Evolutionary conservation across 2,888 invertebrate species (phyloP).

Genomic region (Heliconius hortense): DNA sequence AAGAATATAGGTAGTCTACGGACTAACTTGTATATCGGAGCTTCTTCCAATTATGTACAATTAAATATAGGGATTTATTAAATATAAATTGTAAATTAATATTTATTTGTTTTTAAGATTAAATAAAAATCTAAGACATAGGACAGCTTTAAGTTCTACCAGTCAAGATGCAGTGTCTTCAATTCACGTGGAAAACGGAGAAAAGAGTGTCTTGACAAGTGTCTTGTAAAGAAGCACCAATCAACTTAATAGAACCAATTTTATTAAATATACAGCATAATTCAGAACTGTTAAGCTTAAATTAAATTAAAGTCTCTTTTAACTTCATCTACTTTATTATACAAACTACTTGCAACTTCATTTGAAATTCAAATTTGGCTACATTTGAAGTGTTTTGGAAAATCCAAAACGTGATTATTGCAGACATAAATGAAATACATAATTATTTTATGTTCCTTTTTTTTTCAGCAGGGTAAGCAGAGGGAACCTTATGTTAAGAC

Average conservation of each 20-base stretch:
- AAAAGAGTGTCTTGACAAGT: no score
- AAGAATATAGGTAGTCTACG: background rate
- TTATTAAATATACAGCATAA: conserved; percentile 9
- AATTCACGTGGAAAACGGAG: no score
- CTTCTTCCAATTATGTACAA: background rate
- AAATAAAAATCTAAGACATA: no score
- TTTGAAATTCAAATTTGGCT: conserved; percentile 21
- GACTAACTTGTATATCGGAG: background rate
- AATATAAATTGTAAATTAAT: no score
- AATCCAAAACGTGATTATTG: background rate
- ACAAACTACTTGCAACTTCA: conserved; percentile 27
- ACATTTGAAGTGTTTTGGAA: background rate
- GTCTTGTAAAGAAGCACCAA: no score
- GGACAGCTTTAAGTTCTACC: no score
- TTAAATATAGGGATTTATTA: background rate
- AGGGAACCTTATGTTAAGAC: no score
- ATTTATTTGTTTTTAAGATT: no score
- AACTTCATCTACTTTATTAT: conserved; percentile 27
- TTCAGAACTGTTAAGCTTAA: conserved; percentile 22
- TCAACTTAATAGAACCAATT: background rate
- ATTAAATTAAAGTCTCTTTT: conserved; percentile 21
- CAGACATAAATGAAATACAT: background rate
- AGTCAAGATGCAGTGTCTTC: no score
- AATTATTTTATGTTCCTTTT: no score
- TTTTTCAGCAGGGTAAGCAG: no score